A percentile compares a stretch with the other conserved stretches of the same genome.
These are phyloP conservation scores for Benitochromis conjunctus DNA, from an alignment of 2,113 vertebrate species.

Conservation along the genomic window DNA sequence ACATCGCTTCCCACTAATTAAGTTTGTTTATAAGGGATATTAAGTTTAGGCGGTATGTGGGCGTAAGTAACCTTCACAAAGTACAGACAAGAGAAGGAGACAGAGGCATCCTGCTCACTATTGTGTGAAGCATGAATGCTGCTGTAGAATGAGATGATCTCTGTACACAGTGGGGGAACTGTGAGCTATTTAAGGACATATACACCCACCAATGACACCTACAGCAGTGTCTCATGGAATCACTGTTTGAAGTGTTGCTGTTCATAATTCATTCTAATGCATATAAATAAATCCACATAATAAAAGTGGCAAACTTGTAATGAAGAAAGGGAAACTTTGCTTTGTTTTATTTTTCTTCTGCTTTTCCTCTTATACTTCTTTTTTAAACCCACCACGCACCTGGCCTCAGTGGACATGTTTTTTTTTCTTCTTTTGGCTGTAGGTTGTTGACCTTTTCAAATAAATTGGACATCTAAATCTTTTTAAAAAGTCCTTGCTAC, in stretches of 20 bases:
- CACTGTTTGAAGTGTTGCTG: neutral
- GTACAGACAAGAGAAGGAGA: conserved; percentile 26
- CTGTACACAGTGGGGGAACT: conserved; percentile 26
- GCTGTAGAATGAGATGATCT: conserved; percentile 49
- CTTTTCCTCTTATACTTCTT: neutral
- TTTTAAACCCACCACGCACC: neutral
- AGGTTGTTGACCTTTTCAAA: neutral
- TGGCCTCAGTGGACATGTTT: neutral
- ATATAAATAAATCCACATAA: neutral
- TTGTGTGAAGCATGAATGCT: conserved; percentile 35
- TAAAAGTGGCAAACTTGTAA: neutral
- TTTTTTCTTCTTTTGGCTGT: neutral
- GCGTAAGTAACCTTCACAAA: conserved; percentile 69
- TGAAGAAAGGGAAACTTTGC: neutral
- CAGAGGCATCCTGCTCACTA: conserved; percentile 1
- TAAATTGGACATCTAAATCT: neutral
- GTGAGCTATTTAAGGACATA: conserved; percentile 34
- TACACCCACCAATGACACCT: conserved; percentile 5
- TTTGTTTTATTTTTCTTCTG: neutral
- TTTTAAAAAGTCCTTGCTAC: neutral
- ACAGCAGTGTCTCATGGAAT: neutral
- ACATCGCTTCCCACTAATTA: conserved; percentile 70
- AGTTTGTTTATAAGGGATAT: conserved; percentile 72
- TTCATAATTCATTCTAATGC: neutral
- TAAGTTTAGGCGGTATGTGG: conserved; percentile 65